Base-by-base conservation (phyloP, 2,888 invertebrate species). In the Yponomeuta sedellus region DNA sequence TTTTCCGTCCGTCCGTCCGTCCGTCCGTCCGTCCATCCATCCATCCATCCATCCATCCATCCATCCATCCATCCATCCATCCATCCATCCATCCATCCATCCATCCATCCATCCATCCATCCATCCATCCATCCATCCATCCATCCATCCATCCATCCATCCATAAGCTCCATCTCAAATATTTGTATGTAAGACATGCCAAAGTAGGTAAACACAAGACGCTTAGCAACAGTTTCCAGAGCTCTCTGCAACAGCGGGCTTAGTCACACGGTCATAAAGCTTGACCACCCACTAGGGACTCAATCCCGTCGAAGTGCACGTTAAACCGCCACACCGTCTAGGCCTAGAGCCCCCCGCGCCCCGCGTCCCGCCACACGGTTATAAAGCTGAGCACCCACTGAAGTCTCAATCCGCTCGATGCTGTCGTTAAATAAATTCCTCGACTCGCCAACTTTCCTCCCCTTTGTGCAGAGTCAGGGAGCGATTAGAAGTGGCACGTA, bases 341-440 rank as follows among this genome's bases (percentile, higher is more conserved):
- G 16, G 16, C 16, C 3, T 52, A 52, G 44, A 52, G 44, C 44
- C 16, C 44, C 44, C 44, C 44, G 16, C 44, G 16, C 44, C 44
- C 44, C 16, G 44, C 44, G 44, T 16, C 16, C 34, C 34, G 34
- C 34, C 34, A 34, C 34, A 34, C 34, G 44, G 44, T 52, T 52
- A 52, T 52, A 52, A 52, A 52, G 44, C 44, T 52, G 44, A 52
- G 25, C 59, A 59, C 22, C 59, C 59, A 22, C 22, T 22, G 25
- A 25, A 2, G 19, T 57, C 61, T 61, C 65, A 61, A 61, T 63
- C 62, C 62, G 56, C 64, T 64, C 34, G 58, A 66, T 56, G 63
- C 52, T 68, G 68, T 73, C 74, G 70, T 73, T 73, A 72, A 73
- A 74, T 71, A 73, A 72, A 74, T 74, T 73, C 69, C 70, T 12